Evolutionary conservation across 2,113 vertebrate species (phyloP).

Genomic region (Notarius quadriscutis): DNA sequence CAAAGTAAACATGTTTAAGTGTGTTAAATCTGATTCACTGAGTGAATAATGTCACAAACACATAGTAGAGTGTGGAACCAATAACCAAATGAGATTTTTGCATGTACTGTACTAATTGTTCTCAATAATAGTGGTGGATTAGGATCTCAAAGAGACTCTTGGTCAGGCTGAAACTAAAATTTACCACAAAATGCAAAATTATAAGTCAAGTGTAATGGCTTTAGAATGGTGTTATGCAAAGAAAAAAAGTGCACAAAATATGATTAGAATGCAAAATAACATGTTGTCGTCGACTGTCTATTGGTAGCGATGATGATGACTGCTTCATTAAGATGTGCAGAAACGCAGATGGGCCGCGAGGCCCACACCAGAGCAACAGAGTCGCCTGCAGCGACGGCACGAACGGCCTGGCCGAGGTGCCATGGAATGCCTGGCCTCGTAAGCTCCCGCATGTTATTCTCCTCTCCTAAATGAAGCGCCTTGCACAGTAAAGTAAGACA

Average conservation of each 20-base stretch:
- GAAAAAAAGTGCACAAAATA: background rate
- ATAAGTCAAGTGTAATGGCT: background rate
- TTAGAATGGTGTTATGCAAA: background rate
- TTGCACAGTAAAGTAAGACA: too few species aligned
- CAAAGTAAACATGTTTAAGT: background rate
- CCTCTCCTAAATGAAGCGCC: too few species aligned
- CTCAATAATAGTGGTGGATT: background rate
- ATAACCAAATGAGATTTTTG: too few species aligned
- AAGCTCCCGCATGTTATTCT: too few species aligned
- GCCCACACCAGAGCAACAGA: too few species aligned
- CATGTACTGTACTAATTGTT: background rate
- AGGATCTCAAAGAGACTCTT: background rate
- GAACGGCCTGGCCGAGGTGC: too few species aligned
- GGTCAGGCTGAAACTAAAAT: background rate
- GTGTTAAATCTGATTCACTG: background rate
- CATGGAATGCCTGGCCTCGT: too few species aligned
- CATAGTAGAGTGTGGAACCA: background rate
- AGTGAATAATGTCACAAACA: background rate
- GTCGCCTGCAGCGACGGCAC: too few species aligned
- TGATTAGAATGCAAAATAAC: background rate
- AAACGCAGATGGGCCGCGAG: too few species aligned
- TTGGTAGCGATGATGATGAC: too few species aligned
- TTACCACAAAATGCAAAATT: background rate
- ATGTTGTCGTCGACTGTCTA: too few species aligned
- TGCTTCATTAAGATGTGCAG: too few species aligned